Base-by-base conservation (phyloP, 2,888 invertebrate species). In the Scrobipalpa atriplicella region DNA sequence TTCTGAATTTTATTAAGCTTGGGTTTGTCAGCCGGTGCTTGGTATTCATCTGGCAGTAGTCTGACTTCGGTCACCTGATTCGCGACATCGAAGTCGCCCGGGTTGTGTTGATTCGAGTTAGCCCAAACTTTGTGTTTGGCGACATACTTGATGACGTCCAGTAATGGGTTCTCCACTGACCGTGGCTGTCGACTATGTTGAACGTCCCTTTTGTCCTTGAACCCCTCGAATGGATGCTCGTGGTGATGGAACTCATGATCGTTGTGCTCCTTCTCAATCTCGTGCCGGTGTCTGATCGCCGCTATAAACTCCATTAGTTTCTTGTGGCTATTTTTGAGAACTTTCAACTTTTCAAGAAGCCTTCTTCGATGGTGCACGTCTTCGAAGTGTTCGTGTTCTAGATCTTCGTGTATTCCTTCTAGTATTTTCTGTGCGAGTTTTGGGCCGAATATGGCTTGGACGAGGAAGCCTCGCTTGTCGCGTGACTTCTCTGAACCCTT, bases 51-150 rank as follows among this genome's bases (percentile, higher is more conserved):
- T 16, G 38, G 29, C 7, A 36, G 2, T 16, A 58, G 29, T 52
- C 18, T 18, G n/a, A 13, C 16, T 11, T 41, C 39, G 18, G 11
- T 10, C 54, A 85, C 67, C 52, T 78, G 18, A 65, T 88, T 88
- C 36, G 74, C 71, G 0, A 85, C 78, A 9, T 84, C 80, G 19
- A 73, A 81, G 0, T 70, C 67, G 2, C 69, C 67, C 0, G 70
- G 43, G 7, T 63, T 39, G 41, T 66, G 51, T 69, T 71, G 72
- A 43, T 88, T 87, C 0, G 83, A 78, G 13, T 76, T 76, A 7
- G 75, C 75, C 90, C 89, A 91, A 0, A 81, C 71, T 73, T 90
- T 89, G 66, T 87, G 79, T 74, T 92, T 92, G 0, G 80, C 71
- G 69, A 85, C 89, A 68, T 87, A 89, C 64, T 85, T 83, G 0